Base-by-base conservation (phyloP, 2,113 vertebrate genomes). In the Sylvilagus bachmani region DNA sequence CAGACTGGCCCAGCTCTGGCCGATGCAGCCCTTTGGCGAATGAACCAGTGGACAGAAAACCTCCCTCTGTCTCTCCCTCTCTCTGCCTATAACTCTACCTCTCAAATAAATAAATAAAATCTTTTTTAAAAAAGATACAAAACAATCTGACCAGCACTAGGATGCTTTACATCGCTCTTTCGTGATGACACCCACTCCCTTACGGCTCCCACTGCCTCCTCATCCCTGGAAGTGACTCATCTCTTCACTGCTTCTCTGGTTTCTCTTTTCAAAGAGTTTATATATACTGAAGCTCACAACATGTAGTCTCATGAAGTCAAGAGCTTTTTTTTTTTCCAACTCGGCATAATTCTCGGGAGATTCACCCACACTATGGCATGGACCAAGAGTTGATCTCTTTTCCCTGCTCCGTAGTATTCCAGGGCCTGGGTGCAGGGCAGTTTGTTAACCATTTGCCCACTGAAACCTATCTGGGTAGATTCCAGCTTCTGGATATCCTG, bases 231-330 rank as follows among this genome's bases (percentile, higher is more conserved):
- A 25, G 77, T 3, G 29, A 93, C 31, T 21, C 31, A 14, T n/a
- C 16, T 70, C 6, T 44, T 64, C 24, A n/a, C 10, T 27, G 62
- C 67, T 78, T 85, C 29, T 21, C 9, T 12, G 27, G 58, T 78
- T 95, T 87, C 92, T 83, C 31, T 78, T 86, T 24, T 82, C 13
- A 49, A 79, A 6, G 83, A 25, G 36, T 36, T 51, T 55, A 66
- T 13, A 55, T 70, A 67, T 27, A 29, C 62, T 33, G 66, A 31
- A 80, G n/a, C 21, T 78, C 10, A 44, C 10, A 29, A 3, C 58
- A 67, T 62, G 21, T 73, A 38, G 62, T 6, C 17, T n/a, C 78
- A 27, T 13, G 49, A 64, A 62, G 66, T 3, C 69, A 17, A 10
- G 61, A 10, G 61, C 29, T 55, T 51, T 82, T 83, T 5, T 12